Conservation (phyloP, 2,113 vertebrate species). For the Tychaedon coryphoeus region DNA sequence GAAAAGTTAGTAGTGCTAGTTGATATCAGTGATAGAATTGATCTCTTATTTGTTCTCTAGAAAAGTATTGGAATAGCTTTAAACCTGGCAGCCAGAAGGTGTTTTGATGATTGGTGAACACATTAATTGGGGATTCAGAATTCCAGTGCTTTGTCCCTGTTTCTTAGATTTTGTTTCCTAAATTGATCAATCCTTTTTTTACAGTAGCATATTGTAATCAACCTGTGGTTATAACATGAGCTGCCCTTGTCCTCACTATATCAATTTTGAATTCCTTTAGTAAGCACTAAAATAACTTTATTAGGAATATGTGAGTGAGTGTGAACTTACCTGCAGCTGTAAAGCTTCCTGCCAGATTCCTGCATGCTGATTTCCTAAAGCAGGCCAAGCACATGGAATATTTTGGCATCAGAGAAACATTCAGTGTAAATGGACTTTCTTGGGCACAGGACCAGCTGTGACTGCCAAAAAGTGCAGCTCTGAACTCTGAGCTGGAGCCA, state of each 20-base stretch:
- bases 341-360: neutral
- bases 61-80: neutral
- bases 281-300: neutral
- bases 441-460: neutral
- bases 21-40: neutral
- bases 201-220: neutral
- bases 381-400: neutral
- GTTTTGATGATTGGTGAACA: neutral
- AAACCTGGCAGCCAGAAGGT: neutral
- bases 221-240: neutral
- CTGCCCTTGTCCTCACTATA: neutral
- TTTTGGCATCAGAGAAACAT: neutral
- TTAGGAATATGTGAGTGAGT: neutral
- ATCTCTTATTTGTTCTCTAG: neutral
- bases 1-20: neutral
- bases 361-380: neutral
- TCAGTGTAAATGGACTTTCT: neutral
- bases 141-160: neutral
- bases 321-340: neutral
- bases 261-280: neutral
- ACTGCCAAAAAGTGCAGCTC: neutral
- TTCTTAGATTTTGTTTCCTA: neutral
- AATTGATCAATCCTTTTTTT: neutral
- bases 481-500: neutral
- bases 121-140: neutral